Evolutionary conservation across 2,797 vertebrate genomes (phyloP).

Genomic region (Bradypodion ventrale): DNA sequence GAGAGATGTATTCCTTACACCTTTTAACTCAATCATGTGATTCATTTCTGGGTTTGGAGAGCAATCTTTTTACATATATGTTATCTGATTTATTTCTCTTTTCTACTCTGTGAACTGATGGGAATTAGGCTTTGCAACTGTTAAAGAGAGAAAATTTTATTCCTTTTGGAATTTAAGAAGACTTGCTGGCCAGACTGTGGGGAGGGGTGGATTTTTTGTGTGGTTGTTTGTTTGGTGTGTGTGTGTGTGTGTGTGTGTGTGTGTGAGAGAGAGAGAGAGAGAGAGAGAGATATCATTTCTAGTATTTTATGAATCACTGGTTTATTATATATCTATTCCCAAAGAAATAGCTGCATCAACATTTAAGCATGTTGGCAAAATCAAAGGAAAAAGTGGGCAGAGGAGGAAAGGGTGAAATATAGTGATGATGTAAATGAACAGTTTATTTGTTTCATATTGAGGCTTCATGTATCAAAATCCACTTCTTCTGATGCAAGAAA

Average conservation of each 20-base stretch:
- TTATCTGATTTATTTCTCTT: neutral
- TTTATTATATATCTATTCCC: neutral
- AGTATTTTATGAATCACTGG: neutral
- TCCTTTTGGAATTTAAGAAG: neutral
- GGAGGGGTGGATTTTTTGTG: neutral
- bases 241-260: too few species aligned
- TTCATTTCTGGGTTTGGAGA: neutral
- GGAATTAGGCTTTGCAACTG: neutral
- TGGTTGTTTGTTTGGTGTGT: too few species aligned
- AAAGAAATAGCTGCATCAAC: too few species aligned
- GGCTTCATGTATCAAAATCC: too few species aligned
- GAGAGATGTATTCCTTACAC: neutral
- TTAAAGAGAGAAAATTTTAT: neutral
- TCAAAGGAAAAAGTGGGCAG: too few species aligned
- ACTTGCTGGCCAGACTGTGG: neutral
- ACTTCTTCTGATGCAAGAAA: too few species aligned
- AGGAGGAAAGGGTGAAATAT: too few species aligned
- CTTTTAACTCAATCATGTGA: neutral
- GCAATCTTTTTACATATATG: constrained; percentile 10
- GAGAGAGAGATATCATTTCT: too few species aligned
- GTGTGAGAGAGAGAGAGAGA: too few species aligned
- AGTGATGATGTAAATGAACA: too few species aligned
- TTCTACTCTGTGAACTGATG: neutral
- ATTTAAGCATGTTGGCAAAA: too few species aligned
- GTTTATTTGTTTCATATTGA: too few species aligned